phyloP scores from a whole-genome alignment of 2,888 invertebrate genomes.

The Cepaea hortensis region DNA sequence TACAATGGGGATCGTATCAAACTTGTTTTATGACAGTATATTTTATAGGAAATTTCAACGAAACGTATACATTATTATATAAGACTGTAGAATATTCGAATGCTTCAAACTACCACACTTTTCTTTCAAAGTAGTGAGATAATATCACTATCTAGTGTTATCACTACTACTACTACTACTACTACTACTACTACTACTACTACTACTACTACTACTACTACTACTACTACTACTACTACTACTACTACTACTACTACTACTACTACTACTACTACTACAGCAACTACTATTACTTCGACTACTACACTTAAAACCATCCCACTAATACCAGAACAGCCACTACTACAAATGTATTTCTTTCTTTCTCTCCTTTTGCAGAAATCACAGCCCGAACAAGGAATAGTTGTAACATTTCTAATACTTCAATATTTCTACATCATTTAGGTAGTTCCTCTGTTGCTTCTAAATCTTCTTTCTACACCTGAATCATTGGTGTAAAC shows the following conservation, averaged over 20 bases:
- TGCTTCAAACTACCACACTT: too few relatives aligned
- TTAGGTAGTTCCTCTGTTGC: too few relatives aligned
- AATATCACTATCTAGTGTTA: not conserved
- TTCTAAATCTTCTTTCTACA: too few relatives aligned
- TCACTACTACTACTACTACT: not conserved
- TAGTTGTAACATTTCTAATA: too few relatives aligned
- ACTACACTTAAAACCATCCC: not conserved
- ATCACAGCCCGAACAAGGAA: too few relatives aligned
- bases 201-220: not conserved
- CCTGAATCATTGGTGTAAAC: too few relatives aligned
- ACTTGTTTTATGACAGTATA: too few relatives aligned
- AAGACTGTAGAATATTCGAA: too few relatives aligned
- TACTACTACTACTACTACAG: not conserved
- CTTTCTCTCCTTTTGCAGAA: not conserved
- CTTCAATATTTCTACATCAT: too few relatives aligned
- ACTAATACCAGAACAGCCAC: not conserved
- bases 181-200: not conserved
- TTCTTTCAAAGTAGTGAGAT: not conserved
- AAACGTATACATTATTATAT: too few relatives aligned
- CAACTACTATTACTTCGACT: not conserved
- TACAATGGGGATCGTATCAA: too few relatives aligned
- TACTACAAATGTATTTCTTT: not conserved
- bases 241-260: not conserved
- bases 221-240: not conserved
- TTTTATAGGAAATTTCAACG: too few relatives aligned